Evolutionary conservation across 2,888 invertebrate species (phyloP).

Genomic region (Apeira syringaria): DNA sequence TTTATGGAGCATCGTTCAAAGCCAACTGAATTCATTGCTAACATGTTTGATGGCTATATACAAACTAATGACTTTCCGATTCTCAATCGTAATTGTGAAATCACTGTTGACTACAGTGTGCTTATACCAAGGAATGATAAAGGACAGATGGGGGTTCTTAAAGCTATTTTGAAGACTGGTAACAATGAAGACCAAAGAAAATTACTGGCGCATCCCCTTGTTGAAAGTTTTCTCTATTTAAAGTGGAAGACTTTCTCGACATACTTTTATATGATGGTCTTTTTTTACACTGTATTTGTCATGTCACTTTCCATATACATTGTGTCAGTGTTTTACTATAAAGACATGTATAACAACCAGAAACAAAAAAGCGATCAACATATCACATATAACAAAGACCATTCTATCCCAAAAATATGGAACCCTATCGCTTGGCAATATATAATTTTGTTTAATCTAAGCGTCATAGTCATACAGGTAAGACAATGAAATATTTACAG

Average conservation of each 20-base stretch:
- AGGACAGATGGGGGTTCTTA: conserved; percentile 6
- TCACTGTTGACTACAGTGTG: conserved; percentile 10
- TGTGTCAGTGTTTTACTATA: conserved; percentile 9
- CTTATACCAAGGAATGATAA: background rate
- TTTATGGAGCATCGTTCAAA: conserved; percentile 40
- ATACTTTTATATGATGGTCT: conserved; percentile 8
- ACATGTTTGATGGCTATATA: conserved; percentile 68
- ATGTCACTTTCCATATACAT: conserved; percentile 3
- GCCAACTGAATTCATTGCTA: conserved; percentile 67
- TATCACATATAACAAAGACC: background rate
- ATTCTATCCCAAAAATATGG: background rate
- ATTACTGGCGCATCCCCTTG: conserved; percentile 73
- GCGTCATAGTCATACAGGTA: conserved; percentile 9
- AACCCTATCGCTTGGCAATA: conserved; percentile 9
- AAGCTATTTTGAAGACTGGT: conserved; percentile 7
- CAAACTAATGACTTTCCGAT: conserved; percentile 40
- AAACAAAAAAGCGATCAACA: background rate
- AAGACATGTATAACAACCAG: background rate
- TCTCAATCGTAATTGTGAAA: conserved; percentile 1
- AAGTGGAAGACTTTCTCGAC: conserved; percentile 67
- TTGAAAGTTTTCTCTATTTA: conserved; percentile 76
- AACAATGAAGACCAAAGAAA: conserved; percentile 51
- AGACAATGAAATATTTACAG: too few relatives aligned
- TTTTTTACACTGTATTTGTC: conserved; percentile 6
- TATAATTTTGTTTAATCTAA: background rate